Evolutionary conservation across 2,888 invertebrate species (phyloP).

Genomic region (Noctua comes): DNA sequence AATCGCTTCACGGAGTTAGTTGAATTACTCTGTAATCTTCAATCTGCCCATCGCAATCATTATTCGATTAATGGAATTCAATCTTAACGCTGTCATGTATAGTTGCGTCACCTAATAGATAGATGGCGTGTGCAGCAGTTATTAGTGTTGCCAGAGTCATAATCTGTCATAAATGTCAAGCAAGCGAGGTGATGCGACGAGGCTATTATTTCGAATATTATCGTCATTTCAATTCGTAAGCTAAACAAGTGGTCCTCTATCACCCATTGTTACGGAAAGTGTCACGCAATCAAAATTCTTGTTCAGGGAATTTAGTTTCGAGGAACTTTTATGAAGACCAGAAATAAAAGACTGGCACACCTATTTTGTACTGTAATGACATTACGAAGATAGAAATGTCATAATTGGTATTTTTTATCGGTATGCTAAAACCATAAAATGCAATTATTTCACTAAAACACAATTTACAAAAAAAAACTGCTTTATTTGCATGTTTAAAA

Average conservation of each 20-base stretch:
- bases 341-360: slow-evolving; percentile 64
- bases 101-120: slow-evolving; percentile 86
- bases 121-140: slow-evolving; percentile 86
- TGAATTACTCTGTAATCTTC: slow-evolving; percentile 71
- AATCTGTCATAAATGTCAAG: slow-evolving; percentile 89
- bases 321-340: slow-evolving; percentile 62
- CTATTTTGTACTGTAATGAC: slow-evolving; percentile 65
- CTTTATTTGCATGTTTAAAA: slow-evolving; percentile 24
- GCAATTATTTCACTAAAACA: background rate
- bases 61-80: slow-evolving; percentile 84
- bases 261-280: slow-evolving; percentile 79
- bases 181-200: slow-evolving; percentile 78
- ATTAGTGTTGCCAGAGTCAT: slow-evolving; percentile 85
- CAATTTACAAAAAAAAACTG: background rate
- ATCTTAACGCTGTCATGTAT: slow-evolving; percentile 80
- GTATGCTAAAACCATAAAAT: background rate
- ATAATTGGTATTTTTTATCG: slow-evolving; percentile 58
- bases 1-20: slow-evolving; percentile 68
- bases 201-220: slow-evolving; percentile 83
- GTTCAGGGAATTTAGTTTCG: slow-evolving; percentile 69
- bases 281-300: slow-evolving; percentile 82
- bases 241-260: slow-evolving; percentile 82
- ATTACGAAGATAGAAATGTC: background rate
- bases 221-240: slow-evolving; percentile 82
- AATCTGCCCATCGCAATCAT: slow-evolving; percentile 79